Evolutionary conservation across 2,797 vertebrate genomes (phyloP), one percentile per base, ranked within the genome.

Genomic region (Siniperca scherzeri): DNA sequence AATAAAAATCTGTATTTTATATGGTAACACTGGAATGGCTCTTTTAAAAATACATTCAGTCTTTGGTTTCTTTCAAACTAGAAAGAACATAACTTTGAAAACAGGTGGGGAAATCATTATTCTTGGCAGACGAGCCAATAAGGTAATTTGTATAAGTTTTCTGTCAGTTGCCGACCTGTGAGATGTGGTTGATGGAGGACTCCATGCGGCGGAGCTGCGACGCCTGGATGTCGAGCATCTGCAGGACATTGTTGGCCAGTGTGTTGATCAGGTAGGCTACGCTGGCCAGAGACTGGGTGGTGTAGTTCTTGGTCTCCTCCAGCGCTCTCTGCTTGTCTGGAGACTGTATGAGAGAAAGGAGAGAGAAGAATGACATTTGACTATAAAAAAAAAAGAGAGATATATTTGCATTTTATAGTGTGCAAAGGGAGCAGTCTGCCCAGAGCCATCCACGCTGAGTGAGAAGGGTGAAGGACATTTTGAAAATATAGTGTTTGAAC

Each of bases 241-340:
- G 98, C 59, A 99, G 97, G 69, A 99, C 98, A 96, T 99, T 99
- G 96, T 99, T 99, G 94, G 98, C 98, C 91, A 99, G 96, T 16
- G 98, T 99, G 94, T 99, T 99, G 94, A 99, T 99, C 96, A 99
- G 95, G 94, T 99, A 99, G 78, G 98, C 98, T 75, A 99, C 98
- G 33, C 98, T 99, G 87, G 98, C 98, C 96, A 99, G 94, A 9
- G 98, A 99, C 94, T 99, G 98, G 7, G 98, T 99, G 59, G 98
- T 99, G 93, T 99, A 99, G 90, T 97, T 98, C 96, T 99, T 99
- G 92, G 98, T 99, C 96, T 99, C 98, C 95, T 99, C 98, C 90
- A 99, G 94, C 46, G 98, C 98, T 93, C 98, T 94, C 91, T 98
- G 97, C 92, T 99, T 99, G 95, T 99, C 98, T 90, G 97, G 94